Evolutionary conservation across 2,888 invertebrate species (phyloP).

Genomic region (Plebejus melissa): DNA sequence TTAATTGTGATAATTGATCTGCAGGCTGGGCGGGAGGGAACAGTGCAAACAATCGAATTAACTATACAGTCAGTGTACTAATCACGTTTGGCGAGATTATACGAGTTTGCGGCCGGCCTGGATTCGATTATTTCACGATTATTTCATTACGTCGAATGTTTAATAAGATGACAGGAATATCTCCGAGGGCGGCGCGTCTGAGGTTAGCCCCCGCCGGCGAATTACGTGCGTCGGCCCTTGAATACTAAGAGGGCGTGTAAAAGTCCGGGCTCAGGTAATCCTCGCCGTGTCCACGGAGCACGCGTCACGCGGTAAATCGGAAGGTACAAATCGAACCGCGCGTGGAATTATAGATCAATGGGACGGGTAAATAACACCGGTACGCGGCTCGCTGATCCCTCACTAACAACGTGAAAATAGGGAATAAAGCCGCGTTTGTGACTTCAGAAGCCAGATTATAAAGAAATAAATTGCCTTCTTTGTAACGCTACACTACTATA

Average conservation of each 20-base stretch:
- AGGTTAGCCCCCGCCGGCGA: conserved; percentile 59
- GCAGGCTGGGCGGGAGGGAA: neutral
- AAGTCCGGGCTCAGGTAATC: conserved; percentile 69
- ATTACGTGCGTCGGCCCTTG: conserved; percentile 65
- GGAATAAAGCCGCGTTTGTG: conserved; percentile 21
- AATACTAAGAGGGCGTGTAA: conserved; percentile 69
- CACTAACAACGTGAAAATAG: conserved; percentile 57
- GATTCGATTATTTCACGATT: conserved; percentile 39
- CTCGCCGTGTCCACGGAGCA: conserved; percentile 44
- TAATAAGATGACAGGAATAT: conserved; percentile 51
- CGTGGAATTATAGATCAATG: conserved; percentile 57
- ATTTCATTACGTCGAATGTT: conserved; percentile 46
- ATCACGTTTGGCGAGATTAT: conserved; percentile 28
- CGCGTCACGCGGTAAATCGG: conserved; percentile 58
- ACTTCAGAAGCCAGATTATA: conserved; percentile 11
- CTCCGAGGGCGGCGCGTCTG: conserved; percentile 47
- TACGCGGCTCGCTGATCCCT: conserved; percentile 56
- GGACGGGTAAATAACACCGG: conserved; percentile 58
- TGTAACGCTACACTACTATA: neutral
- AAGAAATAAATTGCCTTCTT: conserved; percentile 23
- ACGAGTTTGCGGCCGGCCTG: conserved; percentile 34
- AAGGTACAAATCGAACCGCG: conserved; percentile 54
- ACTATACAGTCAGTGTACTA: conserved; percentile 1
- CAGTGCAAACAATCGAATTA: conserved; percentile 27
- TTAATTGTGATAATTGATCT: conserved; percentile 14